Conservation (phyloP, 2,113 vertebrate genomes). For the Edolisoma coerulescens region DNA sequence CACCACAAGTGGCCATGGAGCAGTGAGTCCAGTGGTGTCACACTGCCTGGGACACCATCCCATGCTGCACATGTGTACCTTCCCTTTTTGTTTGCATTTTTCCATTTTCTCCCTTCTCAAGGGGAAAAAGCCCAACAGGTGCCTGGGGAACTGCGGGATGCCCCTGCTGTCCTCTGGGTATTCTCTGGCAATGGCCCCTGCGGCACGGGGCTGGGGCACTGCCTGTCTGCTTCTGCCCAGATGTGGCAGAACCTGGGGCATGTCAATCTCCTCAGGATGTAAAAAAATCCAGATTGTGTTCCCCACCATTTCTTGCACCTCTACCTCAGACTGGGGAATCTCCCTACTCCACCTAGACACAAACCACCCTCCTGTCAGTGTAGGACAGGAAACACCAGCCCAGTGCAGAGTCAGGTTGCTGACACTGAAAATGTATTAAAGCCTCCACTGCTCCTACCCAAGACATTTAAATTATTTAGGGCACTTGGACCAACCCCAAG, state of each 20-base stretch:
- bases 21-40: neutral
- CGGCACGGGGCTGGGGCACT: neutral
- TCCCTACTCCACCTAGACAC: neutral
- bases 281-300: neutral
- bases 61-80: accelerated
- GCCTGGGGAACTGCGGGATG: neutral
- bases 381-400: neutral
- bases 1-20: neutral
- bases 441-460: neutral
- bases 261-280: neutral
- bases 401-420: neutral
- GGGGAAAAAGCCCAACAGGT: neutral
- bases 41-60: neutral
- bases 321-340: neutral
- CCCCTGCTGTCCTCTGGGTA: neutral
- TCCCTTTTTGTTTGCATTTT: neutral
- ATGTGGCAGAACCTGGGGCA: no score
- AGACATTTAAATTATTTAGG: neutral
- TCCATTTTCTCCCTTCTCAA: neutral
- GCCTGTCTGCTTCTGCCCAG: neutral
- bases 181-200: neutral
- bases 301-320: neutral
- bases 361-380: neutral
- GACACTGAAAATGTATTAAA: neutral
- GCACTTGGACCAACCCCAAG: conserved; percentile 28